Percentiles rank a stretch among this genome's conserved stretches.
Conservation (phyloP, 2,797 vertebrate species). For the Pipistrellus pygmaeus region DNA sequence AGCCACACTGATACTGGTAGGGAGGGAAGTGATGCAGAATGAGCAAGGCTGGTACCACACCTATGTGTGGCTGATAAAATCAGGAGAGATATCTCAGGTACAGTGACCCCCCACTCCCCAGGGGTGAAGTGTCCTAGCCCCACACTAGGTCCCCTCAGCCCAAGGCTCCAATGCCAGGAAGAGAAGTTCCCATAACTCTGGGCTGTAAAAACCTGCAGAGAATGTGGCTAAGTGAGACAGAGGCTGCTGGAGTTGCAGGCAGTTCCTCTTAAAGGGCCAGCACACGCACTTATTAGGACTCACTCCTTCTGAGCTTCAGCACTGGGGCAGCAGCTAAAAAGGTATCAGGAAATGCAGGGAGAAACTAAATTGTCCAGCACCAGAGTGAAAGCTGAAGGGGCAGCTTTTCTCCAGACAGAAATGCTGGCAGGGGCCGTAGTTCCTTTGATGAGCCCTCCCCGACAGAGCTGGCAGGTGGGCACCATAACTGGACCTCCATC, state of each 20-base stretch:
- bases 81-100: neutral
- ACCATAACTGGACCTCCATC: neutral
- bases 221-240: neutral
- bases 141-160: neutral
- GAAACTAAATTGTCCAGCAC: neutral
- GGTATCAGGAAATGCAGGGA: neutral
- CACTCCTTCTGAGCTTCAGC: neutral
- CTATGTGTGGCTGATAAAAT: neutral
- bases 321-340: neutral
- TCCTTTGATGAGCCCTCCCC: neutral
- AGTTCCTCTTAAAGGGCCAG: neutral
- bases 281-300: neutral
- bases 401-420: neutral
- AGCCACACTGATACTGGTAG: neutral
- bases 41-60: neutral
- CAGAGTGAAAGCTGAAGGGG: neutral
- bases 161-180: neutral
- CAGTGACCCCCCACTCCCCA: neutral
- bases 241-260: neutral
- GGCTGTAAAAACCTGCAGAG: neutral
- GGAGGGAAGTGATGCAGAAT: neutral
- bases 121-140: neutral
- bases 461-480: neutral
- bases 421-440: neutral
- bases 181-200: neutral